Evolutionary conservation across 2,888 invertebrate species (phyloP), one percentile per base, ranked within the genome.

Genomic region (Hypena proboscidalis): DNA sequence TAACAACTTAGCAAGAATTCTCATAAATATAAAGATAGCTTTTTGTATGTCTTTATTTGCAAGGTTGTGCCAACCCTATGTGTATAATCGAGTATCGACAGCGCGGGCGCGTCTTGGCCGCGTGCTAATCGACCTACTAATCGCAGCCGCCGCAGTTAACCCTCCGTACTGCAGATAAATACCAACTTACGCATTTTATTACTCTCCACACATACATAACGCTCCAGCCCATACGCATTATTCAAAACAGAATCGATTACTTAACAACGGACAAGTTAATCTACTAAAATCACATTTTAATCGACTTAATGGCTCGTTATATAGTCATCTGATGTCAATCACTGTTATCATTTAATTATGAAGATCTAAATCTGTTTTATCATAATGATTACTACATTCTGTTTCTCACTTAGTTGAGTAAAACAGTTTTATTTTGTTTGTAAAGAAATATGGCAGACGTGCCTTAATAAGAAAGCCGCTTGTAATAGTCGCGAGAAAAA

Each of bases 101-200:
- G 64, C 51, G 65, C 70, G 62, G 61, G 62, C 71, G 75, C 70
- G 68, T 75, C 80, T 83, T 77, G 74, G 78, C 76, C 72, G 73
- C 74, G 74, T 76, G 78, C 80, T 87, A 86, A 89, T 86, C 85
- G 88, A 80, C 80, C 83, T 68, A 83, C 80, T 83, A 82, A 84
- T 83, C 71, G 70, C 52, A 52, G 60, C 67, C 66, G 63, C 60
- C 67, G 59, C 56, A 32, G 54, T 61, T 67, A 65, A 53, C 61
- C 63, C 49, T 33, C 53, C 56, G 58, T 64, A 50, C 57, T 54
- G 33, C 35, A 56, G 50, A 63, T 59, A 62, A 63, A 67, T 67
- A 62, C 54, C 54, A 56, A 57, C 52, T 58, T 56, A 45, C 51
- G 30, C 43, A 42, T 38, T 51, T 50, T 57, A 56, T 57, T 49